Conservation (phyloP, 2,113 vertebrate species). For the Pseudonaja textilis region DNA sequence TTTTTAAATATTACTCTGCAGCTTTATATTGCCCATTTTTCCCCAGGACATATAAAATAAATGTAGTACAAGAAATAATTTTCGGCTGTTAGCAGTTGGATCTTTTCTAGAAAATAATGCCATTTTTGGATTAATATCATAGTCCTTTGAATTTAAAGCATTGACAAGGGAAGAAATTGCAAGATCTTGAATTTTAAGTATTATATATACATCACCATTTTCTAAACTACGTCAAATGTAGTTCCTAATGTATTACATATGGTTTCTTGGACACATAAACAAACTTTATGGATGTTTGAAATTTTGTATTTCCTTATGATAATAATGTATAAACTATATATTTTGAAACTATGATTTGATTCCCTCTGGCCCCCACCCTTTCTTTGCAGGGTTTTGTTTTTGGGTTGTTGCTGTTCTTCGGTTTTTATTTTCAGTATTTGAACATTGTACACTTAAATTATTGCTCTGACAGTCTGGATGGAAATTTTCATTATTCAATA, state of each 20-base stretch:
- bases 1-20: neutral
- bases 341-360: neutral
- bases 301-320: neutral
- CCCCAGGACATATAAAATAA: neutral
- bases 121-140: neutral
- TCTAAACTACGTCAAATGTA: neutral
- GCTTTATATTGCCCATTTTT: neutral
- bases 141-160: neutral
- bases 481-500: constrained; percentile 20
- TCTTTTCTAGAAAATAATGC: neutral
- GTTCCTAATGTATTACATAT: neutral
- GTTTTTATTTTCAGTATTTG: neutral
- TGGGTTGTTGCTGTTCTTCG: neutral
- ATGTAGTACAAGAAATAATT: neutral
- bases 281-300: neutral
- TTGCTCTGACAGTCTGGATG: neutral
- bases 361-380: neutral
- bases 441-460: neutral
- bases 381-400: neutral
- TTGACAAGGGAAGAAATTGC: neutral
- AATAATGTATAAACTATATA: neutral
- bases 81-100: neutral
- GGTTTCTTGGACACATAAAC: neutral
- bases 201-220: neutral
- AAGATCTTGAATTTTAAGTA: neutral